phyloP scores from a whole-genome alignment of 1,140 invertebrate species.

The Batillaria attramentaria region DNA sequence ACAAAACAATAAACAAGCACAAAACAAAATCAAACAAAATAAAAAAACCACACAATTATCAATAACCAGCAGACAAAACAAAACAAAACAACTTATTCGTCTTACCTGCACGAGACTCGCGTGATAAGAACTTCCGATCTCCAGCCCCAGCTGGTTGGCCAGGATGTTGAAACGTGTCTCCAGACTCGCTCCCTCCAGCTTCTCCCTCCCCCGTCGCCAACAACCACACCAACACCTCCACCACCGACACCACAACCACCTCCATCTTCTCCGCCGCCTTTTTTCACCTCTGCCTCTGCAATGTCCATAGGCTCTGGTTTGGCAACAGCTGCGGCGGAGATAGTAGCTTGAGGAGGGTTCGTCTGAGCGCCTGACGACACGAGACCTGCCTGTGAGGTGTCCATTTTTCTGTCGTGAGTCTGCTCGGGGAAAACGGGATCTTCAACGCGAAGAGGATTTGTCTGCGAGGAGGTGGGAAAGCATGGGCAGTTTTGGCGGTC shows the following conservation, averaged over 20 bases:
- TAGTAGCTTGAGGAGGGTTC: no score
- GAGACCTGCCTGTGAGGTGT: no score
- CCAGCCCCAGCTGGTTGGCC: constrained; percentile 29
- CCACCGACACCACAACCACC: no score
- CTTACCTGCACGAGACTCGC: constrained; percentile 20
- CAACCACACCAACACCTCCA: background rate
- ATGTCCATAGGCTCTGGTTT: constrained; percentile 18
- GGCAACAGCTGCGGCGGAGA: no score
- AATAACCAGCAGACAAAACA: no score
- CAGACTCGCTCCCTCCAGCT: background rate
- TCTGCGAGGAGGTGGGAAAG: constrained; percentile 54
- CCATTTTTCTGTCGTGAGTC: no score
- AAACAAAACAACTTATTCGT: no score
- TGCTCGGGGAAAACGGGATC: constrained; percentile 22
- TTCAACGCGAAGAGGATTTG: constrained; percentile 31
- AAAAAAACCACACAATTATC: no score
- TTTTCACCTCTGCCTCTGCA: background rate
- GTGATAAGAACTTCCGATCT: constrained; percentile 31
- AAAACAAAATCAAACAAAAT: no score
- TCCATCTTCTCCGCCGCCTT: background rate
- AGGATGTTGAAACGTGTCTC: constrained; percentile 29
- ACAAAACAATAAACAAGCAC: no score
- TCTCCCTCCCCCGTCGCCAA: background rate
- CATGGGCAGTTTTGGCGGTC: constrained; percentile 61
- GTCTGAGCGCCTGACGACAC: no score